A percentile compares a stretch with the other conserved stretches of the same genome.
Conservation (phyloP, 2,113 vertebrate species). For the Nansenia antarctica region DNA sequence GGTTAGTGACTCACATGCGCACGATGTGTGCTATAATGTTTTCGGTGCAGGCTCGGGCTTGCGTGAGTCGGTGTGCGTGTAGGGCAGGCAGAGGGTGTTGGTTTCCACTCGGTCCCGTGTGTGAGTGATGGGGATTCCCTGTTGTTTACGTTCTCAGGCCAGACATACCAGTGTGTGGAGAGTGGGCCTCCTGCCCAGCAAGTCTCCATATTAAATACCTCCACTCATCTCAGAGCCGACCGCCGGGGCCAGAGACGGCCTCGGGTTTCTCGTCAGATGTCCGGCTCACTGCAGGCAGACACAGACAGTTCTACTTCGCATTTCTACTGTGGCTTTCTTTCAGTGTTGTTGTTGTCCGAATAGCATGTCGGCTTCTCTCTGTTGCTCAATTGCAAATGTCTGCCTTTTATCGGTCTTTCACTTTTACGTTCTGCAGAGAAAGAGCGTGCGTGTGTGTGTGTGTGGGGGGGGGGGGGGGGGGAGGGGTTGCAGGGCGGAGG, state of each 20-base stretch:
- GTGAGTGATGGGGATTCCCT: conserved; percentile 71
- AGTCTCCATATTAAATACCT: conserved; percentile 42
- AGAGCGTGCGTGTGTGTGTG: not conserved
- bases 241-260: not conserved
- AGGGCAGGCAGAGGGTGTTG: conserved; percentile 3
- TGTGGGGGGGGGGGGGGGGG: not conserved
- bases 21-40: not conserved
- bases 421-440: conserved; percentile 7
- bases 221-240: not conserved
- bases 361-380: not conserved
- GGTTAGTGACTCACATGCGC: conserved; percentile 25
- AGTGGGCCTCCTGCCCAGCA: conserved; percentile 39
- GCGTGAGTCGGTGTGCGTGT: not conserved
- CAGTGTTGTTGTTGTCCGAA: not conserved
- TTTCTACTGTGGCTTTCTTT: not conserved
- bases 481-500: not conserved
- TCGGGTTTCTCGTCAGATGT: not conserved
- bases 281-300: not conserved
- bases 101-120: conserved; percentile 32
- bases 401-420: conserved; percentile 12
- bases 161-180: conserved; percentile 44
- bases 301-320: not conserved
- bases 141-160: conserved; percentile 66
- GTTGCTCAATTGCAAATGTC: not conserved
- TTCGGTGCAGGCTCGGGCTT: not conserved